A percentile compares a stretch with the other conserved stretches of the same genome.
These are phyloP conservation scores for Bombus superbus DNA, from an alignment of 1,140 invertebrate genomes.

Conservation along the genomic window DNA sequence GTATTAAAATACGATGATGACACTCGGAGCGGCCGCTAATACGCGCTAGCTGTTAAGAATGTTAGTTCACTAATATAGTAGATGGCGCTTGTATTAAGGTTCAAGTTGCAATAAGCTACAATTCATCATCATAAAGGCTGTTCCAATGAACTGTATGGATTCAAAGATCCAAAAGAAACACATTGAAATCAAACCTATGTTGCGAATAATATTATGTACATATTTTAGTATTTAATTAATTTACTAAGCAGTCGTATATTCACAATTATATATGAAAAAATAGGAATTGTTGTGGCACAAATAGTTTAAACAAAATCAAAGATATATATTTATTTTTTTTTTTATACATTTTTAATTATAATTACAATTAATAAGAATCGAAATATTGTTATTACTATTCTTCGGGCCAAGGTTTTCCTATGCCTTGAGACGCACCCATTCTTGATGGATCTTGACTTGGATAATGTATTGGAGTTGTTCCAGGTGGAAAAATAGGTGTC, in stretches of 20 bases:
- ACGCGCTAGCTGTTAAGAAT: constrained; percentile 36
- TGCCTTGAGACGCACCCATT: constrained; percentile 88
- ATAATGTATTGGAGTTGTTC: constrained; percentile 90
- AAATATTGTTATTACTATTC: constrained; percentile 68
- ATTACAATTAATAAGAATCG: constrained; percentile 25
- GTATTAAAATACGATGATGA: constrained; percentile 56
- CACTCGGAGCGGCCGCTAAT: constrained; percentile 48
- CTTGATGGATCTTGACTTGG: constrained; percentile 96
- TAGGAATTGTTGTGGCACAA: background rate
- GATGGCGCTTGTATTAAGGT: constrained; percentile 47
- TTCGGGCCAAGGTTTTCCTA: constrained; percentile 82
- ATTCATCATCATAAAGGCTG: background rate
- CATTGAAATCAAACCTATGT: background rate
- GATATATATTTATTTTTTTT: constrained; percentile 32
- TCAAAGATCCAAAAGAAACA: background rate
- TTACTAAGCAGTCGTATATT: background rate
- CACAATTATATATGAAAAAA: background rate
- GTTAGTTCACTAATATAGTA: constrained; percentile 46
- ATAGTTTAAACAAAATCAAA: constrained; percentile 26
- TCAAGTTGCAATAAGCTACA: background rate
- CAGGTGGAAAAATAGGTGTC: constrained; percentile 82
- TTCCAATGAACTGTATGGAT: background rate
- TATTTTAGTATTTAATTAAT: background rate
- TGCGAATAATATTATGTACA: background rate
- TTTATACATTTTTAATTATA: constrained; percentile 32